Evolutionary conservation across 1,140 invertebrate genomes (phyloP), one percentile per base, ranked within the genome.

Genomic region (Acromyrmex heyeri): DNA sequence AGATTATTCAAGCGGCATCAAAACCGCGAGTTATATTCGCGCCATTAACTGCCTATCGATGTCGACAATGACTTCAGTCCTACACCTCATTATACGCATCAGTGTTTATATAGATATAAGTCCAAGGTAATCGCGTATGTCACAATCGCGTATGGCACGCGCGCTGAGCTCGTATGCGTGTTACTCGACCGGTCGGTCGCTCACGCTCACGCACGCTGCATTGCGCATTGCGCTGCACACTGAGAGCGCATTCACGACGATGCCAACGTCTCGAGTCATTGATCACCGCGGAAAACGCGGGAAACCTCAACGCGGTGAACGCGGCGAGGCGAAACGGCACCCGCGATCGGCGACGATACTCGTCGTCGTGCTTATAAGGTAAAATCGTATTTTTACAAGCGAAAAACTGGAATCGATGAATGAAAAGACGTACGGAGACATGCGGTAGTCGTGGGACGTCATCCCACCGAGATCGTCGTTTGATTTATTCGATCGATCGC

Each of bases 41-140:
- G 86, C 70, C 88, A 82, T 88, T 67, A 44, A 77, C 70, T 73
- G 77, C 75, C 70, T 86, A 85, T 72, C 85, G 83, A 79, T 72
- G 83, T 91, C 88, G 91, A 93, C 92, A 93, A 93, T 93, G 86
- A 90, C 82, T 90, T 85, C 65, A 81, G 85, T 86, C 90, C 77
- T 88, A 87, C 87, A 88, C 81, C 69, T 86, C 83, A 69, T 78
- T 79, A 75, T 87, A 87, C 81, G 65, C 76, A 72, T 57, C 59
- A 55, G 85, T 87, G 85, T 90, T 85, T 91, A 85, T 83, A 81
- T 62, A 90, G 86, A 85, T 91, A 91, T 92, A 94, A 94, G 92
- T 92, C 92, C 94, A 95, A 95, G 94, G 94, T 93, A 94, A 94
- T 94, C 93, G 89, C 93, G 92, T 95, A 94, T 94, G 93, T 95